phyloP scores from a whole-genome alignment of 1,140 invertebrate species.

The Ephestia elutella region DNA sequence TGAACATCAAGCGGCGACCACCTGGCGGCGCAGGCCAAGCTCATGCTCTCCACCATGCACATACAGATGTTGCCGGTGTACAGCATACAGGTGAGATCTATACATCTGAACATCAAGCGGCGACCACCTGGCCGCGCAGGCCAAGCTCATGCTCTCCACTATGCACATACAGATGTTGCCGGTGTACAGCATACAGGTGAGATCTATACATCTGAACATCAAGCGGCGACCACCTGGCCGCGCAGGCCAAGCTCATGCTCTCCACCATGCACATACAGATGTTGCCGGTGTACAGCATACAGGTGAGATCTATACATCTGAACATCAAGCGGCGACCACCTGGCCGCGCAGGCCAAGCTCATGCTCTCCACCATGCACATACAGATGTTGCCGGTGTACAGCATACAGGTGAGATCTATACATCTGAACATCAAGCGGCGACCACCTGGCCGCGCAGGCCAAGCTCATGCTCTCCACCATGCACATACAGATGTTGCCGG shows the following conservation, averaged over 20 bases:
- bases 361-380: slow-evolving; percentile 86
- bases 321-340: too few species aligned
- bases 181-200: too few species aligned
- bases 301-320: too few species aligned
- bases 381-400: slow-evolving; percentile 83
- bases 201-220: too few species aligned
- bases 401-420: too few species aligned
- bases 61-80: slow-evolving; percentile 86
- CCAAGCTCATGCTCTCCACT: slow-evolving; percentile 85
- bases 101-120: too few species aligned
- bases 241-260: slow-evolving; percentile 88
- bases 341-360: slow-evolving; percentile 89
- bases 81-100: too few species aligned
- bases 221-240: too few species aligned
- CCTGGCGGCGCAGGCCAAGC: slow-evolving; percentile 89
- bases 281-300: slow-evolving; percentile 73
- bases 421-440: too few species aligned
- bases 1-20: too few species aligned
- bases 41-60: slow-evolving; percentile 84
- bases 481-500: slow-evolving; percentile 89
- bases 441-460: too few species aligned
- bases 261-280: slow-evolving; percentile 88
- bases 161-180: slow-evolving; percentile 91
- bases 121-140: too few species aligned
- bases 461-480: slow-evolving; percentile 85